Conservation (phyloP, 1,140 invertebrate species). For the Acyrthosiphon pisum region DNA sequence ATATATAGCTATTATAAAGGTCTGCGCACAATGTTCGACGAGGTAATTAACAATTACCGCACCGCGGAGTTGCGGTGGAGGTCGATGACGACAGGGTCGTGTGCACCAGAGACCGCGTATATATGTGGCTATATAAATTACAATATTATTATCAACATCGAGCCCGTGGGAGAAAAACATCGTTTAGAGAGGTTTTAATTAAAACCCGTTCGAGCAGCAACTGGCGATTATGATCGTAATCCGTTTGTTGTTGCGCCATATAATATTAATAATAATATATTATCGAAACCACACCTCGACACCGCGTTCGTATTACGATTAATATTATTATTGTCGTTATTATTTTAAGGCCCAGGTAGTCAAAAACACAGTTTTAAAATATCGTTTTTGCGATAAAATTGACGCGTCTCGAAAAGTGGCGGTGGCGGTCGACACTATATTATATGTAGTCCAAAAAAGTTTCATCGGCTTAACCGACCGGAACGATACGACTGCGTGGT, state of each 20-base stretch:
- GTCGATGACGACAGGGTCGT: conserved; percentile 6
- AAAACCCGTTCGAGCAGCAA: conserved; percentile 56
- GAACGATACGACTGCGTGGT: conserved; percentile 28
- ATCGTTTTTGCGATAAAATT: conserved; percentile 48
- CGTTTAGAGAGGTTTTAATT: conserved; percentile 54
- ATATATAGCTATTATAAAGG: background rate
- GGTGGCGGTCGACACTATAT: background rate
- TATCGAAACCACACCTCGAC: conserved; percentile 2
- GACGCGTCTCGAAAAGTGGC: background rate
- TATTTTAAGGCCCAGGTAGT: conserved; percentile 1
- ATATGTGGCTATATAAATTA: conserved; percentile 43
- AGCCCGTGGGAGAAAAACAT: conserved; percentile 46
- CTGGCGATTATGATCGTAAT: conserved; percentile 52
- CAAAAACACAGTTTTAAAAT: conserved; percentile 38
- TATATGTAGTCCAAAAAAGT: conserved; percentile 41
- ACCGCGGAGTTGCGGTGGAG: background rate
- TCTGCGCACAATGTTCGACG: background rate
- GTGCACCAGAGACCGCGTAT: background rate
- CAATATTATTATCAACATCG: conserved; percentile 50
- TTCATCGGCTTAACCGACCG: conserved; percentile 36
- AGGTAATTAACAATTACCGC: conserved; percentile 42
- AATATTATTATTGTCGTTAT: conserved; percentile 39
- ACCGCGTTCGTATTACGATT: background rate
- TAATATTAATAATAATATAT: conserved; percentile 13
- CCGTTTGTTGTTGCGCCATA: conserved; percentile 41